These are phyloP conservation scores for Holocentrus rufus DNA, from an alignment of 2,797 vertebrate species.

Conservation along the genomic window DNA sequence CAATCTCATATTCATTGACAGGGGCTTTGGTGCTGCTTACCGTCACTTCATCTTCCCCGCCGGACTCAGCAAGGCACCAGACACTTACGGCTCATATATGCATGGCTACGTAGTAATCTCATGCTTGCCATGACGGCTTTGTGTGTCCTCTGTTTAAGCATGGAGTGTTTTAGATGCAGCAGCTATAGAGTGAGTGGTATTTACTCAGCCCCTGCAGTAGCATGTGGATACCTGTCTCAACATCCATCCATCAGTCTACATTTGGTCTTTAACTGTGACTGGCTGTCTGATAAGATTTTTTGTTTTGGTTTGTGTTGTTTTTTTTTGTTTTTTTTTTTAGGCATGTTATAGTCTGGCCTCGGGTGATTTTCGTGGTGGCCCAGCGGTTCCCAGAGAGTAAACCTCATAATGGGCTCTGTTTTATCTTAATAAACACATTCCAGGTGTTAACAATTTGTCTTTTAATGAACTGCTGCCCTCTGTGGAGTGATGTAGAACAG, in stretches of 20 bases:
- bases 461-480: slow-evolving; percentile 82
- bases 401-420: slow-evolving; percentile 68
- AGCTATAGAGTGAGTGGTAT: slow-evolving; percentile 47
- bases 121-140: slow-evolving; percentile 4
- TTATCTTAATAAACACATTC: slow-evolving; percentile 74
- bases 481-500: slow-evolving; percentile 67
- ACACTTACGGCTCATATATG: slow-evolving; percentile 31
- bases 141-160: slow-evolving; percentile 20
- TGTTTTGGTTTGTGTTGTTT: background rate
- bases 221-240: slow-evolving; percentile 5
- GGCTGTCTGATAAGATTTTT: background rate
- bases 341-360: slow-evolving; percentile 7
- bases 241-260: slow-evolving; percentile 43
- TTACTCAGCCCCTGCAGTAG: slow-evolving; percentile 42
- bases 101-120: slow-evolving; percentile 26
- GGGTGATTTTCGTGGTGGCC: slow-evolving; percentile 53
- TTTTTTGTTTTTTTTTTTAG: background rate
- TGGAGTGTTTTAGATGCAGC: slow-evolving; percentile 23
- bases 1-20: slow-evolving; percentile 74
- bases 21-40: slow-evolving; percentile 50
- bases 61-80: slow-evolving; percentile 38
- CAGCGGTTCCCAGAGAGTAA: slow-evolving; percentile 56
- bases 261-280: slow-evolving; percentile 1
- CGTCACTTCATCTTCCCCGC: slow-evolving; percentile 42
- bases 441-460: slow-evolving; percentile 80